Conservation (phyloP, 2,797 vertebrate species). For the Nyctalus aviator region DNA sequence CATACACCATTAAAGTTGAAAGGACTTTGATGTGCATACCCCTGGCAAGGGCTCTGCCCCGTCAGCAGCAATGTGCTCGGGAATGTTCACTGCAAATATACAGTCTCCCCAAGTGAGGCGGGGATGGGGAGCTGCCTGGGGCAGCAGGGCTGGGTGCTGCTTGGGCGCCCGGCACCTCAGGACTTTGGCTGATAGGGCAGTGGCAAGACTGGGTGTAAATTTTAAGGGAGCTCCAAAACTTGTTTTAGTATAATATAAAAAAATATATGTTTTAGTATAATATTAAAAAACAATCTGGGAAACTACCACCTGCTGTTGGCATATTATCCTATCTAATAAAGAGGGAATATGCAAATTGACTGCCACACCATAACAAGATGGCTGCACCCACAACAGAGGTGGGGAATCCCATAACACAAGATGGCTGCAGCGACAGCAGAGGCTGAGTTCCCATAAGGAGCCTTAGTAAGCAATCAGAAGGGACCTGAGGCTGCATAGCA, state of each 20-base stretch:
- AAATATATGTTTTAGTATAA: neutral
- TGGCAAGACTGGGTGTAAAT: neutral
- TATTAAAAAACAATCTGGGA: neutral
- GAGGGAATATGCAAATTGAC: too few species aligned
- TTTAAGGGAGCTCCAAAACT: neutral
- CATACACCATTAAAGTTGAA: slow-evolving; percentile 88
- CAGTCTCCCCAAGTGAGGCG: neutral
- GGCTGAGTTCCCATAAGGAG: too few species aligned
- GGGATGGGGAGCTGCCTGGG: neutral
- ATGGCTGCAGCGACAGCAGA: too few species aligned
- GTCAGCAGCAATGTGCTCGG: slow-evolving; percentile 74
- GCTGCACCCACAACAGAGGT: too few species aligned
- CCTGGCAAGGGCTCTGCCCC: slow-evolving; percentile 82
- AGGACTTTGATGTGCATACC: slow-evolving; percentile 81
- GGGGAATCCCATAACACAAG: too few species aligned
- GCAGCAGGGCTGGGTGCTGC: fast-evolving
- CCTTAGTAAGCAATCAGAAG: too few species aligned
- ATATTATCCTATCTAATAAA: neutral
- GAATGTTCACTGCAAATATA: slow-evolving; percentile 68
- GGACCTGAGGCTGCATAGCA: too few species aligned
- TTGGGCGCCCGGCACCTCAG: neutral
- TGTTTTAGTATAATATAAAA: neutral
- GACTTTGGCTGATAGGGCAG: neutral
- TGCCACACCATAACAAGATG: too few species aligned
- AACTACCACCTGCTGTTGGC: neutral